Evolutionary conservation across 2,113 vertebrate species (phyloP), one percentile per base, ranked within the genome.

Genomic region (Neoarius graeffei): DNA sequence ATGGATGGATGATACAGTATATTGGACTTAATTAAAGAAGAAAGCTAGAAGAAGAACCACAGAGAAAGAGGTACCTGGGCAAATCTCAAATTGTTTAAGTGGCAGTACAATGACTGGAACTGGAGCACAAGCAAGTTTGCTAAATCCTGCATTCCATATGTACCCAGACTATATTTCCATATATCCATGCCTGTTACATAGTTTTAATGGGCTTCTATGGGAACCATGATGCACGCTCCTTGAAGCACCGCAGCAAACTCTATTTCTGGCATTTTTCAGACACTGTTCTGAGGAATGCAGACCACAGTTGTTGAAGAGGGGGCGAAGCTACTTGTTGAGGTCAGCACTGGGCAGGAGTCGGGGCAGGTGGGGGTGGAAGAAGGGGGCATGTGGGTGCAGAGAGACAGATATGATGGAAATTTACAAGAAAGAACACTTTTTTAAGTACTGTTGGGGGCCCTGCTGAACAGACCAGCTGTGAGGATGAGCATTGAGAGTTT

Each of bases 251-350:
- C 91, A 92, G 91, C 91, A 92, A 93, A 91, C 81, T 86, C 88
- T 71, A 93, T 92, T 94, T 95, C 90, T 94, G 92, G 73, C 86
- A 90, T 94, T 95, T 94, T 93, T 93, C 88, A 91, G 89, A 57
- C 85, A 1, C 81, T 93, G 87, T 85, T 90, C 89, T 91, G 86
- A 91, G 93, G 92, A 95, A 94, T 93, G 91, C 91, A 85, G 87
- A 25, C 87, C 92, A 93, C 94, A 95, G 93, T 94, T 95, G 95
- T 93, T 88, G 48, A 27, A 79, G 86, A 87, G 89, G 88, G 76
- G 91, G 92, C 86, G 88, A 76, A 85, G 86, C 87, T 60, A 74
- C 90, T 91, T 88, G 91, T 89, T 90, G 92, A 92, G 94, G 95
- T 94, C 94, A 93, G 3, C 35, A 74, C 89, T 94, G 95, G 94